Evolutionary conservation across 2,888 invertebrate species (phyloP).

Genomic region (Noctua pronuba): DNA sequence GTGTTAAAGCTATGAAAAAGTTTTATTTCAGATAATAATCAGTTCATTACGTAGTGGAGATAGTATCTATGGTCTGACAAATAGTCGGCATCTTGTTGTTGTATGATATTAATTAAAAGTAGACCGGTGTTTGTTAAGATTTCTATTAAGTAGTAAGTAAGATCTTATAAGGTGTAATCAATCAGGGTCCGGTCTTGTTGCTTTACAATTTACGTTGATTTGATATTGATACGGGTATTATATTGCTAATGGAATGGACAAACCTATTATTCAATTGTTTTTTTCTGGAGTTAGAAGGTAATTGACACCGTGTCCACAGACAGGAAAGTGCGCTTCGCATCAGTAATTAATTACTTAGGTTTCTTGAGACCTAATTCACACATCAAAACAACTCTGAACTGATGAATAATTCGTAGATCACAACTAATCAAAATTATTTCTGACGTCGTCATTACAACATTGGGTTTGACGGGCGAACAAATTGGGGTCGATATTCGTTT

Average conservation of each 20-base stretch:
- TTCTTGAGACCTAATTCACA: not conserved
- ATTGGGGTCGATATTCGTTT: constrained; percentile 24
- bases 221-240: not conserved
- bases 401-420: constrained; percentile 16
- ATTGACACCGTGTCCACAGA: not conserved
- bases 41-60: constrained; percentile 80
- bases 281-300: not conserved
- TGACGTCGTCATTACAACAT: constrained; percentile 14
- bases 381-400: not conserved
- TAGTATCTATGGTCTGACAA: constrained; percentile 70
- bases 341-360: not conserved
- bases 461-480: not conserved
- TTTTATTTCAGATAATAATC: constrained; percentile 73
- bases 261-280: no score
- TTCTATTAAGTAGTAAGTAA: constrained; percentile 26
- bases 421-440: constrained; percentile 3
- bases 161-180: constrained; percentile 26
- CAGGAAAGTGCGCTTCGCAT: not conserved
- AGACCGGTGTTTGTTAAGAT: constrained; percentile 27
- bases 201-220: constrained; percentile 28
- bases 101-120: constrained; percentile 41
- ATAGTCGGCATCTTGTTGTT: constrained; percentile 56
- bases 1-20: constrained; percentile 41
- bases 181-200: constrained; percentile 14
- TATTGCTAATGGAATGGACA: constrained; percentile 20